Evolutionary conservation across 2,113 vertebrate species (phyloP).

Genomic region (Spheniscus mendiculus): DNA sequence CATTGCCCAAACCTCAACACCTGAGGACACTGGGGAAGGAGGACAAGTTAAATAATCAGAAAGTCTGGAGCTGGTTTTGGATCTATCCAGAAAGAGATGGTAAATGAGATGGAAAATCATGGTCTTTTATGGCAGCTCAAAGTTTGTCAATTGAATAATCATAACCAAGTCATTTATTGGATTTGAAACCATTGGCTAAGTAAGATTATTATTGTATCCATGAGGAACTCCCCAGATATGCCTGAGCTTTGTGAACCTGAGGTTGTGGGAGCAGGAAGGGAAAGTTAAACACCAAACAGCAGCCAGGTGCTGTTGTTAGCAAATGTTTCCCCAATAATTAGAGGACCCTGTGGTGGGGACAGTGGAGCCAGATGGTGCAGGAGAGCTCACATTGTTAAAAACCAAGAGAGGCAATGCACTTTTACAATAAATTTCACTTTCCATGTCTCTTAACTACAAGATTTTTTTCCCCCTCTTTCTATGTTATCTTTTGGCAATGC

Average conservation of each 20-base stretch:
- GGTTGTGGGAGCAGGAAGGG: background rate
- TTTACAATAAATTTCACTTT: conserved; percentile 4
- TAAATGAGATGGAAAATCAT: background rate
- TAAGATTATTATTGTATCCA: background rate
- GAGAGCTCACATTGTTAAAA: background rate
- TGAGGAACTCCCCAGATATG: background rate
- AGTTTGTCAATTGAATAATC: background rate
- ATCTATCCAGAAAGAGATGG: background rate
- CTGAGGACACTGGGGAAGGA: background rate
- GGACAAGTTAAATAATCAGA: background rate
- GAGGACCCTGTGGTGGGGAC: background rate
- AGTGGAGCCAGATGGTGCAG: background rate
- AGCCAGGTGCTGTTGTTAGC: conserved; percentile 37
- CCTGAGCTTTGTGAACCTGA: background rate
- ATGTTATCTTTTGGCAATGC: conserved; percentile 48
- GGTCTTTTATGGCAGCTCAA: background rate
- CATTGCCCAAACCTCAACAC: background rate
- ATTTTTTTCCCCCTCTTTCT: background rate
- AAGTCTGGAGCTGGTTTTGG: background rate
- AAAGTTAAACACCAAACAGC: conserved; percentile 24
- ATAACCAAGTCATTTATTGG: background rate
- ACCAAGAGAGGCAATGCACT: background rate
- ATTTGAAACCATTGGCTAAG: background rate
- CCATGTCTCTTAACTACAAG: background rate
- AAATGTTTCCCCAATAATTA: conserved; percentile 38